Base-by-base conservation (phyloP, 2,797 vertebrate species). In the Aselliscus stoliczkanus region DNA sequence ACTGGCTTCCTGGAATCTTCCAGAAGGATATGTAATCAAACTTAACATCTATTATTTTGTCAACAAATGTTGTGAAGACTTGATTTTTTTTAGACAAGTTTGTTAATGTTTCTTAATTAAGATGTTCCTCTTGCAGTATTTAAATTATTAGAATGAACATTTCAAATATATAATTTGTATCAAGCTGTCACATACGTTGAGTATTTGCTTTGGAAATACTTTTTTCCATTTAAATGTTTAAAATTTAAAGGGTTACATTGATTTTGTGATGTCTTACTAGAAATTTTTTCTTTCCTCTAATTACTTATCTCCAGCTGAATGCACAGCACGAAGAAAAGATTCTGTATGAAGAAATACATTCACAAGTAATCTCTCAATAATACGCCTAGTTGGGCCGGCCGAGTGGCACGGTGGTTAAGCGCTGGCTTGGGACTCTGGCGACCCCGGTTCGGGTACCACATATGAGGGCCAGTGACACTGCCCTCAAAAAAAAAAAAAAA, bases 131-230 rank as follows among this genome's bases (percentile, higher is more conserved):
- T 83, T 60, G 23, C 4, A 70, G 47, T 50, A 52, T 91, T 88
- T 92, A 94, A 84, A 56, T 47, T 60, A 70, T 62, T 86, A 76
- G 5, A 70, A 39, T 67, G 86, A 90, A 91, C 7, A 95, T 91
- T 60, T 93, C 70, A 95, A 90, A 81, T 88, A 37, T 17, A 42
- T 60, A 91, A 88, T 60, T 88, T 85, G 3, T 13, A 93, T 92
- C 17, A 76, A 79, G 31, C 25, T 75, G 1, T 79, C 52, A 81
- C 0, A 21, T 47, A 93, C 60, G 90, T 91, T 54, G 34, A 90
- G 7, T 15, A n/a, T 89, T 70, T 96, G 21, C 18, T 92, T 76
- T 70, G n/a, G 21, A 67, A 70, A 37, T 89, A 37, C 25, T 58
- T 39, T 90, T 87, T 62, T 84, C 34, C 54, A 81, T 90, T 58